Percentiles rank a stretch among this genome's conserved stretches.
These are phyloP conservation scores for Decapterus maruadsi DNA, from an alignment of 2,797 vertebrate species.

Conservation along the genomic window DNA sequence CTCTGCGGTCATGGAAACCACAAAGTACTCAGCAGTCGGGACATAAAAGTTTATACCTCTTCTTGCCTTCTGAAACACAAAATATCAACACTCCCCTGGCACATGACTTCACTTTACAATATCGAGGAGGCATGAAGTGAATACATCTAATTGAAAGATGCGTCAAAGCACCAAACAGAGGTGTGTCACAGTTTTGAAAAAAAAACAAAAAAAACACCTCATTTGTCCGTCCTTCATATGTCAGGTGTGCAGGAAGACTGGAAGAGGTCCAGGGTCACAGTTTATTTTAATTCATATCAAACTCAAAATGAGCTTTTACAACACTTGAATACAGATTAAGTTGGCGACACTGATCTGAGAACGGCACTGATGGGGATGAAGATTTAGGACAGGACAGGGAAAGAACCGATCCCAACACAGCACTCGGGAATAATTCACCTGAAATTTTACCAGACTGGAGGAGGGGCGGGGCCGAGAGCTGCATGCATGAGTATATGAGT, in stretches of 20 bases:
- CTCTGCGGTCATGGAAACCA: constrained; percentile 47
- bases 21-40: constrained; percentile 55
- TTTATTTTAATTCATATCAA: constrained; percentile 40
- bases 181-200: constrained; percentile 6
- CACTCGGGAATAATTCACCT: constrained; percentile 26
- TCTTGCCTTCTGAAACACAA: constrained; percentile 14
- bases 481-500: constrained; percentile 50
- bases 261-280: constrained; percentile 61
- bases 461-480: not conserved
- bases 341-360: constrained; percentile 36
- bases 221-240: constrained; percentile 58
- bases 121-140: constrained; percentile 20
- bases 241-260: constrained; percentile 63
- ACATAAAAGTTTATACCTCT: constrained; percentile 21
- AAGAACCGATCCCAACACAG: constrained; percentile 17
- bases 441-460: constrained; percentile 17
- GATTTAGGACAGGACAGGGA: constrained; percentile 17
- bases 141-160: constrained; percentile 30
- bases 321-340: constrained; percentile 34
- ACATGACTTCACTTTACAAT: constrained; percentile 50
- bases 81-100: constrained; percentile 37
- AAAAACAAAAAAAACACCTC: constrained; percentile 21
- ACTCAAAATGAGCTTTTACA: constrained; percentile 38
- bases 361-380: constrained; percentile 21
- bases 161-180: constrained; percentile 52